Evolutionary conservation across 2,113 vertebrate genomes (phyloP).

Genomic region (Elephas maximus): DNA sequence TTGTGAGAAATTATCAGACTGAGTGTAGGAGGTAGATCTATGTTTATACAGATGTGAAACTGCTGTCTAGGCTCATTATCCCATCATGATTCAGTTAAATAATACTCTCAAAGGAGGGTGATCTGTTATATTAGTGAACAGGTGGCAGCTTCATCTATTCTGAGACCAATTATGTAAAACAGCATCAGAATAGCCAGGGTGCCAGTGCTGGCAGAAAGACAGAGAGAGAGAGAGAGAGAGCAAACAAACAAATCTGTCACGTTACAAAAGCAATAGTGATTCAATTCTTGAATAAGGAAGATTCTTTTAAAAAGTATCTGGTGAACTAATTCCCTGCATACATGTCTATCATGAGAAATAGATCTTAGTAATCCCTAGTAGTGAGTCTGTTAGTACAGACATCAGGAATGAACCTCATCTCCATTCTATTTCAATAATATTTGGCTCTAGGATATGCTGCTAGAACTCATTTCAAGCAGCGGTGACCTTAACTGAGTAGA

Average conservation of each 20-base stretch:
- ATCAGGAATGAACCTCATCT: neutral
- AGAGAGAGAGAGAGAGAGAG: neutral
- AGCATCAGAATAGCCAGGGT: slow-evolving; percentile 61
- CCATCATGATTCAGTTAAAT: slow-evolving; percentile 54
- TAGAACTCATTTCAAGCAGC: slow-evolving; percentile 22
- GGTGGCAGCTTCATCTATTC: slow-evolving; percentile 74
- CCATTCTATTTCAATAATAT: neutral
- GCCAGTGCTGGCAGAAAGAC: neutral
- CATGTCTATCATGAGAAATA: neutral
- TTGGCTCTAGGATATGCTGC: neutral
- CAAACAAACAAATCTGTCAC: neutral
- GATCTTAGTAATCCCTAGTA: neutral
- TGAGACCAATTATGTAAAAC: slow-evolving; percentile 75
- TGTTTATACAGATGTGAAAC: slow-evolving; percentile 64
- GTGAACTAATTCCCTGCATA: neutral
- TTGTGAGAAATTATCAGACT: slow-evolving; percentile 29
- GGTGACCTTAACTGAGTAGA: neutral
- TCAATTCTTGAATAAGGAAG: neutral
- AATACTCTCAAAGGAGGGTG: neutral
- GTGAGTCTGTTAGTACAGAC: neutral
- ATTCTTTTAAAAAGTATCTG: neutral
- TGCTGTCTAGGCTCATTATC: slow-evolving; percentile 35
- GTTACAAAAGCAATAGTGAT: slow-evolving; percentile 5
- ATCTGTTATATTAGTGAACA: slow-evolving; percentile 64
- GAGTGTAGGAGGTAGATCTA: neutral